Conservation (phyloP, 2,888 invertebrate species). For the Psylliodes chrysocephalus region DNA sequence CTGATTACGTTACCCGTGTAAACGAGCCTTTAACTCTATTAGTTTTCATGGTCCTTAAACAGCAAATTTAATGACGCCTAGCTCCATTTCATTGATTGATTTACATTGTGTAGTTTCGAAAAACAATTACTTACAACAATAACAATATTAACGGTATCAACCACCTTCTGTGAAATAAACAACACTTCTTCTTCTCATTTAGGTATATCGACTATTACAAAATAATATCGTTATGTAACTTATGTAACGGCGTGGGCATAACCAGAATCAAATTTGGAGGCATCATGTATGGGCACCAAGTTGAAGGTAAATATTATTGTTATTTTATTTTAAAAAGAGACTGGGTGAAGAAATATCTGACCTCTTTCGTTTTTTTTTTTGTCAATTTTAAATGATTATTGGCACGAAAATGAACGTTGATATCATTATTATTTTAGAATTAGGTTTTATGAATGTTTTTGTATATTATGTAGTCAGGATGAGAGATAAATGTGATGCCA, state of each 20-base stretch:
- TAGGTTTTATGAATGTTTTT: neutral
- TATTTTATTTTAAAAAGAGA: neutral
- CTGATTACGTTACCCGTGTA: too few relatives aligned
- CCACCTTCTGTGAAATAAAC: neutral
- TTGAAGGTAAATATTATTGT: slow-evolving; percentile 33
- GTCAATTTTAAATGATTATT: neutral
- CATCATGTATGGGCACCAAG: slow-evolving; percentile 21
- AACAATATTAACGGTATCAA: too few relatives aligned
- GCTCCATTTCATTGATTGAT: too few relatives aligned
- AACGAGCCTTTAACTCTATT: too few relatives aligned
- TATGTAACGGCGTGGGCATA: slow-evolving; percentile 18
- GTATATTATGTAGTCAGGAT: too few relatives aligned
- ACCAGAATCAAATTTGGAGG: slow-evolving; percentile 10
- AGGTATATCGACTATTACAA: slow-evolving; percentile 9
- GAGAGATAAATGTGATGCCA: neutral
- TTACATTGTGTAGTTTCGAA: too few relatives aligned
- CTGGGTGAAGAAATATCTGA: neutral
- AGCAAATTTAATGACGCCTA: too few relatives aligned
- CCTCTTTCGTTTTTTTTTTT: slow-evolving; percentile 1
- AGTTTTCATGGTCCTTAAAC: too few relatives aligned
- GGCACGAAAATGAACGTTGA: slow-evolving; percentile 2
- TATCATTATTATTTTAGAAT: neutral
- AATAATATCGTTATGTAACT: slow-evolving; percentile 12
- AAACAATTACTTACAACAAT: too few relatives aligned
- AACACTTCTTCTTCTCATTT: neutral